phyloP scores from a whole-genome alignment of 2,113 vertebrate species.

The Columba livia region DNA sequence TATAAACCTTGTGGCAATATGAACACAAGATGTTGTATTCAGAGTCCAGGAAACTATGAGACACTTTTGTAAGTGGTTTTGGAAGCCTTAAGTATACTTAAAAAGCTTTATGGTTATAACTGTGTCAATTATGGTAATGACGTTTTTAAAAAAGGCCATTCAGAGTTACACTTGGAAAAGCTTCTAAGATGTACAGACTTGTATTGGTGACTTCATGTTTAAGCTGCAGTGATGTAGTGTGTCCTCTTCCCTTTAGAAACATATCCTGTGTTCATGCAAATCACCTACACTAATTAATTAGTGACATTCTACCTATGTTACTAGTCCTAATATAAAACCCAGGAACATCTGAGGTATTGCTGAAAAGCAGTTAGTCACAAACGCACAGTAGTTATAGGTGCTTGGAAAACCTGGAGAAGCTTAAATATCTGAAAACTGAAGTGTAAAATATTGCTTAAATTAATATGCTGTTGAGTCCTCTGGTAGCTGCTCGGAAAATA shows the following conservation, averaged over 20 bases:
- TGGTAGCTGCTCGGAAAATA: background rate
- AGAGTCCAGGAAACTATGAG: background rate
- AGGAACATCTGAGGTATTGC: background rate
- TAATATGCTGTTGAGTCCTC: background rate
- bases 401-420: background rate
- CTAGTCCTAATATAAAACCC: background rate
- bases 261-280: background rate
- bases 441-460: background rate
- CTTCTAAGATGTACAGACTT: background rate
- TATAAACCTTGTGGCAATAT: background rate
- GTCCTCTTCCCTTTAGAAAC: background rate
- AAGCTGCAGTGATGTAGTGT: background rate
- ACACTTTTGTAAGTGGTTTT: background rate
- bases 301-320: background rate
- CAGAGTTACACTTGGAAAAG: background rate
- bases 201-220: background rate
- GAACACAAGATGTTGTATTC: rapidly evolving
- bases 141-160: background rate
- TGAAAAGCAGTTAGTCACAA: background rate
- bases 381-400: background rate
- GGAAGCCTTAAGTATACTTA: background rate
- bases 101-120: background rate
- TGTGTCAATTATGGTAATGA: background rate
- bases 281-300: background rate
- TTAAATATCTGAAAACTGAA: background rate